Evolutionary conservation across 37 sponge, comb jelly and placozoan genomes (phyloP).

Genomic region (Cliona cf. orientalis): DNA sequence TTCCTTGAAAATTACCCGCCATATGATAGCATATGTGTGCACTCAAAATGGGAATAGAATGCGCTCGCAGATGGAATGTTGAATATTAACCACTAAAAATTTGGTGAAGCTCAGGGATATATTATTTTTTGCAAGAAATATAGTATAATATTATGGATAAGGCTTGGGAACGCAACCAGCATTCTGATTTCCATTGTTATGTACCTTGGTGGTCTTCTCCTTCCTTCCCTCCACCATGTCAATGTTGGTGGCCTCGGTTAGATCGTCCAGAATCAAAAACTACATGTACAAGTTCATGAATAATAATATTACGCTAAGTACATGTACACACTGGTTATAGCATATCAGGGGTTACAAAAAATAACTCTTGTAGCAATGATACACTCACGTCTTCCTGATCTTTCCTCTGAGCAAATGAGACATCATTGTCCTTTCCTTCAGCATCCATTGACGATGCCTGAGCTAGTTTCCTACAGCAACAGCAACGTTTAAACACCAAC

Average conservation of each 20-base stretch:
- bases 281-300: constrained; percentile 11
- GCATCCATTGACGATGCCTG: constrained; percentile 66
- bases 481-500: not conserved
- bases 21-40: no score
- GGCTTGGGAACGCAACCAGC: no score
- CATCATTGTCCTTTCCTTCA: constrained; percentile 65
- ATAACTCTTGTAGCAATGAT: not conserved
- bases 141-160: no score
- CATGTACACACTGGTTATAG: not conserved
- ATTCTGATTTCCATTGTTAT: no score
- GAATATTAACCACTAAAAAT: no score
- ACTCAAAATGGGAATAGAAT: no score
- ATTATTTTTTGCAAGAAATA: no score
- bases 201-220: not conserved
- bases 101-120: no score
- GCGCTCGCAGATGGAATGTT: no score
- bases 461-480: constrained; percentile 38
- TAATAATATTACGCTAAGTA: not conserved
- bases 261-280: constrained; percentile 82
- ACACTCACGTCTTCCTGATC: constrained; percentile 20
- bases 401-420: constrained; percentile 48
- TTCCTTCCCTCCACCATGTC: constrained; percentile 66
- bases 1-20: no score
- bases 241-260: constrained; percentile 71
- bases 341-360: not conserved